phyloP scores from a whole-genome alignment of 2,113 vertebrate genomes.

The Puffinus mauretanicus region DNA sequence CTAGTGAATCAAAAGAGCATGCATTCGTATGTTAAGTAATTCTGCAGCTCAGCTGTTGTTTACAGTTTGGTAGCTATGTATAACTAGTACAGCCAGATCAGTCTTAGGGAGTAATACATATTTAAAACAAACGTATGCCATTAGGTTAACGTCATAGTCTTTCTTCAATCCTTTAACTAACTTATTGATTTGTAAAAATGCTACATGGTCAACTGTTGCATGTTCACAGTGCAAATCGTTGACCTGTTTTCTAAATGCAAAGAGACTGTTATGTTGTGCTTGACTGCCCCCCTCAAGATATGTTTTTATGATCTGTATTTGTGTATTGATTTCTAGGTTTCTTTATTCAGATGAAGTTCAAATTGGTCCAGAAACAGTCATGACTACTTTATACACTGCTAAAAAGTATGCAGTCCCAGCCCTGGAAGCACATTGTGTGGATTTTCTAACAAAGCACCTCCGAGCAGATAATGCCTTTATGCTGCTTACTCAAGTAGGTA shows the following conservation, averaged over 20 bases:
- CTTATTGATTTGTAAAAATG: not conserved
- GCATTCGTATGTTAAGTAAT: not conserved
- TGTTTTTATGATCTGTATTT: not conserved
- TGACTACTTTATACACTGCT: slow-evolving; percentile 93
- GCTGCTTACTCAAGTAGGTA: slow-evolving; percentile 90
- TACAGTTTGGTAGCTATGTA: not conserved
- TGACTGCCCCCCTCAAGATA: not conserved
- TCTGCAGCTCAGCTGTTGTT: slow-evolving; percentile 50
- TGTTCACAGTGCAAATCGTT: not conserved
- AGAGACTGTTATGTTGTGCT: not conserved
- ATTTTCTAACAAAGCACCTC: slow-evolving; percentile 92
- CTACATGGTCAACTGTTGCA: not conserved
- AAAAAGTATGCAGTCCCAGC: slow-evolving; percentile 94
- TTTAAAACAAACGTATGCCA: slow-evolving; percentile 3
- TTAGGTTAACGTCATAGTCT: not conserved
- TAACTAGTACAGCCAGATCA: slow-evolving; percentile 9
- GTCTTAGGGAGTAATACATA: not conserved
- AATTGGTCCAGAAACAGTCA: slow-evolving; percentile 92
- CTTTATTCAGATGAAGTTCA: slow-evolving; percentile 95
- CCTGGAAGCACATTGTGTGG: slow-evolving; percentile 89
- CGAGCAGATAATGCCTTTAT: slow-evolving; percentile 93
- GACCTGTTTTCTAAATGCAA: not conserved
- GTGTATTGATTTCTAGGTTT: slow-evolving; percentile 79
- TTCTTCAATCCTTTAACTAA: not conserved
- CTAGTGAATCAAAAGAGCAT: not conserved